Percentiles rank a stretch among this genome's conserved stretches.
Evolutionary conservation across 1,140 invertebrate genomes (phyloP).

Genomic region (Brachionus koreanus): DNA sequence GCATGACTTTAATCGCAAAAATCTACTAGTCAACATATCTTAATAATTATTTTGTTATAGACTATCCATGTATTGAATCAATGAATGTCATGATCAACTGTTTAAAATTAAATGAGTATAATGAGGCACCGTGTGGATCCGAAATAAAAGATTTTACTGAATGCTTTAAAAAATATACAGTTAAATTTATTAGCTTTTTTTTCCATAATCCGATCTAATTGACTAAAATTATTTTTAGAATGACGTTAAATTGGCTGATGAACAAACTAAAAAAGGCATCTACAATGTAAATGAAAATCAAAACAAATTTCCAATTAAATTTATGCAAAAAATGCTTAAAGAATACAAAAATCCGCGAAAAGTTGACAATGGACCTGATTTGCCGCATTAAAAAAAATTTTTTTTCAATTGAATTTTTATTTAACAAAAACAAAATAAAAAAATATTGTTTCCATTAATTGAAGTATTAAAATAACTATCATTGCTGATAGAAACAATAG

Average conservation of each 20-base stretch:
- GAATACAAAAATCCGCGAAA: slow-evolving; percentile 34
- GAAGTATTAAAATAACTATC: not conserved
- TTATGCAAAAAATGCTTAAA: slow-evolving; percentile 41
- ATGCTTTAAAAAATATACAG: slow-evolving; percentile 27
- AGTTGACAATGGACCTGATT: slow-evolving; percentile 21
- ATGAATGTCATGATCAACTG: slow-evolving; percentile 44
- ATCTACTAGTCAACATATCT: not conserved
- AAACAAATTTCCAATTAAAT: slow-evolving; percentile 31
- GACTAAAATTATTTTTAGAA: not conserved
- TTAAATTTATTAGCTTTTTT: not conserved
- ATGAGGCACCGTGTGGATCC: slow-evolving; percentile 24
- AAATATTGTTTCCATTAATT: slow-evolving; percentile 29
- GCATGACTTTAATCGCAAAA: not conserved
- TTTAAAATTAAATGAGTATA: slow-evolving; percentile 41
- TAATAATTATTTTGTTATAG: not conserved
- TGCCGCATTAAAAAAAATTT: not conserved
- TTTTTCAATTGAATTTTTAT: not conserved
- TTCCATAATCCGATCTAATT: not conserved
- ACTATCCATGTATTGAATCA: slow-evolving; percentile 37
- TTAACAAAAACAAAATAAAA: slow-evolving; percentile 41
- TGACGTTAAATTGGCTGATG: slow-evolving; percentile 22
- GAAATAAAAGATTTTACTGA: slow-evolving; percentile 33
- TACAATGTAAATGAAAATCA: not conserved
- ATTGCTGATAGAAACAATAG: slow-evolving; percentile 9
- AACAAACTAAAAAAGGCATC: slow-evolving; percentile 15